Base-by-base conservation (phyloP, 2,797 vertebrate species). In the Odontamblyopus lacepedii region DNA sequence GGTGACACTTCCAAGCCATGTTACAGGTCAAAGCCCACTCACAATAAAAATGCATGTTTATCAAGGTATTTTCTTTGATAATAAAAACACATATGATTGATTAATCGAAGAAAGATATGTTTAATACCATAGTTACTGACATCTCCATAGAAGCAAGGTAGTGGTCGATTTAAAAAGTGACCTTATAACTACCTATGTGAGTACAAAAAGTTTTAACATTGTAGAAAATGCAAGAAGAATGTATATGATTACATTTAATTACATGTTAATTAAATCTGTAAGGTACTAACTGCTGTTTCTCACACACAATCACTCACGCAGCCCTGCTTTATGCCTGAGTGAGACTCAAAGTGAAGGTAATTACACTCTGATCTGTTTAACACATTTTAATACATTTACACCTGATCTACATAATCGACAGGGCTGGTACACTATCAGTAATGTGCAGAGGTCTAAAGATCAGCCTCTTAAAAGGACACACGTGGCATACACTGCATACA, bases 401-500 rank as follows among this genome's bases (percentile, higher is more conserved):
- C 35, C 9, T 38, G 32, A 68, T 68, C 48, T 51, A 44, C 63
- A 64, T 64, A 38, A 35, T 60, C 29, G n/a, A 56, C 19, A 53
- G n/a, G 44, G 38, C 18, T 44, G 53, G 29, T n/a, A 51, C 64
- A 66, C 64, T 8, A 30, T 5, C 44, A 5, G 2, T 26, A 12
- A 16, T 70, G 19, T 27, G 4, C 29, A 50, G n/a, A 27, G 6
- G 51, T 11, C 44, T 29, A 71, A 12, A 29, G 41, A 67, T 56
- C 72, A 53, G 71, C 30, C 38, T 63, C 67, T 8, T 50, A 73
- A 64, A 76, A 79, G 68, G 63, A 71, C 79, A 78, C 38, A 57
- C 63, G 8, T 15, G 74, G 55, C 53, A 15, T 35, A 62, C 26
- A 55, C 57, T 35, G 51, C 56, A 63, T 23, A 27, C 26, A 72